Base-by-base conservation (phyloP, 2,113 vertebrate genomes). In the Sylvia atricapilla region DNA sequence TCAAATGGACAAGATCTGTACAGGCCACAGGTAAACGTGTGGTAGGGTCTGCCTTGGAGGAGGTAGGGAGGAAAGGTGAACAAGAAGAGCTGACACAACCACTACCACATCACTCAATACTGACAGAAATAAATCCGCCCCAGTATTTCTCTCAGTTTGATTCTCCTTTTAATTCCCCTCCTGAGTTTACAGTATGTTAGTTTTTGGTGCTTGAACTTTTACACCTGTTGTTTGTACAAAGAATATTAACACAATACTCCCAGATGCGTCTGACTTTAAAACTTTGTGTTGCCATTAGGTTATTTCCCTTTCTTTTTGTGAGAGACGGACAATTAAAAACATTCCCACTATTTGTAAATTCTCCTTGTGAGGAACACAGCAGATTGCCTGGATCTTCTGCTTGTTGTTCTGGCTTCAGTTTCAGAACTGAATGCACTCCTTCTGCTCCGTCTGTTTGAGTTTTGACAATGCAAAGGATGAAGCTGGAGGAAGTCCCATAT, bases 391-490 rank as follows among this genome's bases (percentile, higher is more conserved):
- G 97, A 98, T 98, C 98, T 94, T 98, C 97, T 94, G 95, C 94
- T 89, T 95, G 96, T 97, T 98, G 97, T 98, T 98, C 98, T 98
- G 98, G 98, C 98, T 98, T 97, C 95, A 46, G 94, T 98, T 98
- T 98, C 97, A 95, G 98, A 97, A 98, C 97, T 98, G 98, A 98
- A 97, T 96, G 94, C 94, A 93, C 97, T 97, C 98, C 98, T 98
- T 98, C 98, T 98, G 98, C 94, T 96, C 98, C 98, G 97, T 98
- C 98, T 98, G 98, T 98, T 98, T 97, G 97, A 97, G 72, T 98
- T 98, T 97, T 97, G 97, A 98, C 98, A 98, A 98, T 97, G 98
- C 97, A 96, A 97, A 97, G 95, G 96, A 97, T 96, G 94, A 97
- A 98, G 96, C 97, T 97, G 98, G 98, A 98, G 97, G 91, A 97